phyloP scores from a whole-genome alignment of 2,797 vertebrate genomes.

The Ctenochaetus hawaiiensis region DNA sequence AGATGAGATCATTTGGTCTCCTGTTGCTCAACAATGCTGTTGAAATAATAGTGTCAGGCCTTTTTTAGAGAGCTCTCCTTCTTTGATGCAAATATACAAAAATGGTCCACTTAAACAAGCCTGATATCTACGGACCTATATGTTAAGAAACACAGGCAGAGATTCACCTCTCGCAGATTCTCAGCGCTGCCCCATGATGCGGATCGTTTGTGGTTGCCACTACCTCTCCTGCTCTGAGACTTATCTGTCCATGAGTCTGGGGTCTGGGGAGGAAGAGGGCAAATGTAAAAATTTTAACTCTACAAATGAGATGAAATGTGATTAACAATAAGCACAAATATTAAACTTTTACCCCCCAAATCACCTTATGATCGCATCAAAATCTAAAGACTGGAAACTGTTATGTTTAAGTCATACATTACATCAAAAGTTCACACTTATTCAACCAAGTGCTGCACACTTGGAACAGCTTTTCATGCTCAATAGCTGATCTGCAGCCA shows the following conservation, averaged over 20 bases:
- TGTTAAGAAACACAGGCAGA: slow-evolving; percentile 19
- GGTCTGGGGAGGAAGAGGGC: slow-evolving; percentile 79
- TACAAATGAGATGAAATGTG: not conserved
- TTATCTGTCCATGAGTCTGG: slow-evolving; percentile 88
- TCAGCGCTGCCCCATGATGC: slow-evolving; percentile 91
- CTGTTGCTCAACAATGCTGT: slow-evolving; percentile 56
- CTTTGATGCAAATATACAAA: slow-evolving; percentile 3
- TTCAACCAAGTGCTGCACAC: slow-evolving; percentile 36
- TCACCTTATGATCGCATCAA: not conserved
- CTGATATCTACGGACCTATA: not conserved
- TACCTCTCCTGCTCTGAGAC: slow-evolving; percentile 69
- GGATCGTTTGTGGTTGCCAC: slow-evolving; percentile 87
- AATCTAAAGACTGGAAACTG: not conserved
- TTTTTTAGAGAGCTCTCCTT: slow-evolving; percentile 13
- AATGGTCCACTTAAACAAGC: not conserved
- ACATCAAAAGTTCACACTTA: slow-evolving; percentile 22
- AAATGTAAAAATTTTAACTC: not conserved
- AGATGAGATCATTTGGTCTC: slow-evolving; percentile 56
- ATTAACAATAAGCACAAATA: not conserved
- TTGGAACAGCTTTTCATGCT: slow-evolving; percentile 26
- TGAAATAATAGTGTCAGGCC: slow-evolving; percentile 30
- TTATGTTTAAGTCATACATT: not conserved
- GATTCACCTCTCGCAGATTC: slow-evolving; percentile 88
- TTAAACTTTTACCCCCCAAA: not conserved
- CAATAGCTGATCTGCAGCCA: slow-evolving; percentile 51